A percentile compares a stretch with the other conserved stretches of the same genome.
phyloP scores from a whole-genome alignment of 2,888 invertebrate genomes.

The Strigamia crassipes region DNA sequence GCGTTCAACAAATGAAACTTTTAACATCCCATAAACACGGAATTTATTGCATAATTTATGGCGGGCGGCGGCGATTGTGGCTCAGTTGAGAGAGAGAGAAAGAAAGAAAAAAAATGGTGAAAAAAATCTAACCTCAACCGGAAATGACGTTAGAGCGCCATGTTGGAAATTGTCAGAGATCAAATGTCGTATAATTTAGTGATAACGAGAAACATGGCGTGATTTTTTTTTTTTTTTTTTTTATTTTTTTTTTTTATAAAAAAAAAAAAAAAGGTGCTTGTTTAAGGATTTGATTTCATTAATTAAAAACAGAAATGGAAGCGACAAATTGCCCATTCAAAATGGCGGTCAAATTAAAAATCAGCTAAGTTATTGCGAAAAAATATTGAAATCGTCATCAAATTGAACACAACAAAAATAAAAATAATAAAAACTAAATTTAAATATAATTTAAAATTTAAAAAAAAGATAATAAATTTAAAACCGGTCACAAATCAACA shows the following conservation, averaged over 20 bases:
- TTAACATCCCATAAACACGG: constrained; percentile 45
- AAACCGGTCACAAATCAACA: no score
- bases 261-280: background rate
- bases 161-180: background rate
- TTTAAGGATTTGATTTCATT: background rate
- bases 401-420: no score
- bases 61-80: constrained; percentile 37
- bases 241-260: no score
- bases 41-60: constrained; percentile 44
- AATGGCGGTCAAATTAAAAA: no score
- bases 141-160: background rate
- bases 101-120: background rate
- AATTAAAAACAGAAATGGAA: no score
- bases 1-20: constrained; percentile 45
- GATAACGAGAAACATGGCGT: background rate
- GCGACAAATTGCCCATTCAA: no score
- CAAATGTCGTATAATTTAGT: constrained; percentile 7
- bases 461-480: no score
- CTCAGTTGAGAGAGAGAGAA: constrained; percentile 19
- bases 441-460: no score
- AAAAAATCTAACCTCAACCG: background rate
- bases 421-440: no score
- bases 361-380: no score
- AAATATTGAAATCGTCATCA: no score
- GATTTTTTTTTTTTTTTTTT: background rate